Percentiles rank a stretch among this genome's conserved stretches.
Conservation (phyloP, 2,888 invertebrate species). For the Dryocosmus kuriphilus region DNA sequence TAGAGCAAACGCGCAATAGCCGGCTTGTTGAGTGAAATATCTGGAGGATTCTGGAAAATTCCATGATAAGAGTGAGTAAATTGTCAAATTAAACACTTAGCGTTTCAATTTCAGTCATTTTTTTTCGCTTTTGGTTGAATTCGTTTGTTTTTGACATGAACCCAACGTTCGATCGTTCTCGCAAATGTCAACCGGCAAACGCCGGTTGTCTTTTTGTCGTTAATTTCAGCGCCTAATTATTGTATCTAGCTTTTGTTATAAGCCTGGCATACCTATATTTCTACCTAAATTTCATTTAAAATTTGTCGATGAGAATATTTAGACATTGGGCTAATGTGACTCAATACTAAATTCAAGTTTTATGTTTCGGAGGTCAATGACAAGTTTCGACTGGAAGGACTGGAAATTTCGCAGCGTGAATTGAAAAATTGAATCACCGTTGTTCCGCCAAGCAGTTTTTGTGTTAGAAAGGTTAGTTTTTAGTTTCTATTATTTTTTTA, state of each 20-base stretch:
- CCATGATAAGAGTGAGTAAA: conserved; percentile 10
- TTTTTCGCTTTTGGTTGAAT: not conserved
- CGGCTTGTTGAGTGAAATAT: conserved; percentile 13
- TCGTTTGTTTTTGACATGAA: not conserved
- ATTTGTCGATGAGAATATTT: not conserved
- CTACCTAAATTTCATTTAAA: not conserved
- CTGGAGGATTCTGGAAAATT: not conserved
- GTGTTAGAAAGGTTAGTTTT: conserved; percentile 16
- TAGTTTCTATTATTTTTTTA: not conserved
- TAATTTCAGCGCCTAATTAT: conserved; percentile 27
- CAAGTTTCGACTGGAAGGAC: conserved; percentile 5
- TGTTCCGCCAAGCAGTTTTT: not conserved
- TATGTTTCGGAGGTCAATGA: not conserved
- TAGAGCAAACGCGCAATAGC: conserved; percentile 18
- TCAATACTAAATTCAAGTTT: not conserved
- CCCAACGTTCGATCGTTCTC: not conserved
- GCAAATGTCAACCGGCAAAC: conserved; percentile 30
- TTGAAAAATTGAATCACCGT: not conserved
- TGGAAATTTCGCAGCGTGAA: not conserved
- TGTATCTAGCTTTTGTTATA: not conserved
- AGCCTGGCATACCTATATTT: not conserved
- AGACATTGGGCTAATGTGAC: not conserved
- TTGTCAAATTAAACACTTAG: not conserved
- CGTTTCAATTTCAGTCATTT: not conserved
- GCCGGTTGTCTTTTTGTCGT: conserved; percentile 33